Base-by-base conservation (phyloP, 2,797 vertebrate genomes). In the Gambelia wislizenii region DNA sequence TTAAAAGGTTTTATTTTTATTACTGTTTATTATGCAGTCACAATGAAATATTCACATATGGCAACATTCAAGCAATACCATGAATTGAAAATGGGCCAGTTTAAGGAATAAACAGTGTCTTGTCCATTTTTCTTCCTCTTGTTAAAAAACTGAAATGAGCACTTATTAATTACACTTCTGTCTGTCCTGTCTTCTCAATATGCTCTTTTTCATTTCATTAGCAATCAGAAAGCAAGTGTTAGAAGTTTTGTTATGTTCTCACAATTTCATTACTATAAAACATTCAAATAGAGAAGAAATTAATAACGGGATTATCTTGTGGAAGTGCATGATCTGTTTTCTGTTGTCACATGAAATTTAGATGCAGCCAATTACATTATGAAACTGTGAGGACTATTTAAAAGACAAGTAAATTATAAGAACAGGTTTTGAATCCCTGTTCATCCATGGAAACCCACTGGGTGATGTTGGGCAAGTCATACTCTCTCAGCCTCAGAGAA, bases 251-350 rank as follows among this genome's bases (percentile, higher is more conserved):
- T 76, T 78, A 56, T 76, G 87, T 69, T 93, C 77, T 94, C 90
- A 85, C 36, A 39, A 49, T 83, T 91, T 91, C 89, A 92, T 93
- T 92, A 83, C 75, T 87, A 79, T 77, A 84, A 87, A 87, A 94
- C 91, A 92, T 91, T 93, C 93, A 92, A 80, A 89, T 44, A 91
- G 56, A 88, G 61, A 95, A 42, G 52, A 90, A 91, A 94, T 81
- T 89, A 95, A 94, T 95, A 92, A 87, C 5, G 91, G 82, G 81
- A 87, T 78, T 91, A 91, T 27, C 85, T 87, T 92, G 89, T 80
- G 87, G 85, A 90, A 89, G 84, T 91, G 94, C 94, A 93, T 92
- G 91, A 94, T 93, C 91, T 92, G 82, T 56, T 92, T 96, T 92
- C 90, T 92, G 76, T 88, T 91, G 90, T 92, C 87, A 91, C 13